Base-by-base conservation (phyloP, 2,888 invertebrate species). In the Sicus ferrugineus region DNA sequence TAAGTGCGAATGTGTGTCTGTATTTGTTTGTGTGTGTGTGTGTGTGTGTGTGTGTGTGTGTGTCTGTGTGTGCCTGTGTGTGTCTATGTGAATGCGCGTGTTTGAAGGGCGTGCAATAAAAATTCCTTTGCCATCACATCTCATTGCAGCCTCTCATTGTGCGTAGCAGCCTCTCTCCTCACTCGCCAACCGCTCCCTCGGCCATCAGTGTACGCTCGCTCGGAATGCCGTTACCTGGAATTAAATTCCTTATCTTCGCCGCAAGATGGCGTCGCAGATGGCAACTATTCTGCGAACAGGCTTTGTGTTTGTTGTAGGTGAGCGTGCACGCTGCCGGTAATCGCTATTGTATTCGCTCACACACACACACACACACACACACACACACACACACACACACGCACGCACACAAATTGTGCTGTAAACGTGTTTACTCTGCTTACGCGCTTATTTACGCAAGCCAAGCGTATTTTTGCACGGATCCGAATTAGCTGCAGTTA, bases 181-280 rank as follows among this genome's bases (percentile, higher is more conserved):
- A n/a, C 46, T 46, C 46, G 19, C 19, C 46, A 19, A 7, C 46
- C n/a, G n/a, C n/a, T n/a, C n/a, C n/a, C n/a, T n/a, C n/a, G n/a
- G n/a, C n/a, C n/a, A n/a, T n/a, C n/a, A 14, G 9, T 52, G 1
- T 23, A 16, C 16, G 34, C 59, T 19, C n/a, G 23, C 59, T 21
- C 16, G 23, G 11, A 61, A 38, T 23, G 50, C 28, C 28, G 30
- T 63, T 48, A 63, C 48, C 48, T 48, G 31, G 64, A 31, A 34
- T 64, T 64, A 64, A 64, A 50, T 50, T 64, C 21, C 31, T 50
- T 21, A 52, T 30, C 34, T n/a, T n/a, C 31, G 52, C 64, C 64
- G 19, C 64, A 52, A 64, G 30, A 63, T 48, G 50, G 30, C 30
- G 30, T 7, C 16, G 30, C n/a, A 3, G 2, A 3, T 28, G 23